Evolutionary conservation across 2,888 invertebrate genomes (phyloP), one percentile per base, ranked within the genome.

Genomic region (Nasonovia ribisnigri): DNA sequence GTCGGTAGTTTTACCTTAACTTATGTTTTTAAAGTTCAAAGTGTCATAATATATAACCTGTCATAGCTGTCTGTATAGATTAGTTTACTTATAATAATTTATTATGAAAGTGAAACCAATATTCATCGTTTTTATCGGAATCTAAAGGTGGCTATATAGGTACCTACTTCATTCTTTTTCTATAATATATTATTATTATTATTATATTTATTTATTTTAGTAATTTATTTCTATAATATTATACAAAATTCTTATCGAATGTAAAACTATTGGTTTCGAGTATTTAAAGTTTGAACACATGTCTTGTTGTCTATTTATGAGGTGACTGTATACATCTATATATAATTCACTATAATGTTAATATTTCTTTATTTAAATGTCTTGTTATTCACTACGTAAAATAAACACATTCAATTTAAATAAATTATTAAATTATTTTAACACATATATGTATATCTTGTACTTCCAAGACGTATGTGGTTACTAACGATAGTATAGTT

Each of bases 371-470:
- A 42, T 84, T 84, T 11, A 84, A 84, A 84, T 84, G 36, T 11
- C 84, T 84, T 84, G 84, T 84, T 42, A 84, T 84, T 36, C 10
- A 84, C 42, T 42, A 84, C 42, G 24, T 42, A 26, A 84, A 84
- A 84, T 43, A 43, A 84, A 84, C 84, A 84, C 20, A 42, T 24
- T 42, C 43, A 84, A 84, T 84, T 84, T 84, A 84, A 84, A 67
- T 67, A 67, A 67, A 67, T 67, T 67, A 67, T 67, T 67, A 67
- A 67, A 67, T 36, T 67, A n/a, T 67, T 13, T 67, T 67, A 67
- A 67, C n/a, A n/a, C 67, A 4, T 67, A 16, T 60, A 57, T 1
- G 11, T 60, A 2, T 60, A 3, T 10, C 29, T 29, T 10, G 3
- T 60, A 29, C 57, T 57, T 57, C 26, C 10, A 57, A 57, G 26